Conservation (phyloP, 2,113 vertebrate species). For the Cisticola juncidis region DNA sequence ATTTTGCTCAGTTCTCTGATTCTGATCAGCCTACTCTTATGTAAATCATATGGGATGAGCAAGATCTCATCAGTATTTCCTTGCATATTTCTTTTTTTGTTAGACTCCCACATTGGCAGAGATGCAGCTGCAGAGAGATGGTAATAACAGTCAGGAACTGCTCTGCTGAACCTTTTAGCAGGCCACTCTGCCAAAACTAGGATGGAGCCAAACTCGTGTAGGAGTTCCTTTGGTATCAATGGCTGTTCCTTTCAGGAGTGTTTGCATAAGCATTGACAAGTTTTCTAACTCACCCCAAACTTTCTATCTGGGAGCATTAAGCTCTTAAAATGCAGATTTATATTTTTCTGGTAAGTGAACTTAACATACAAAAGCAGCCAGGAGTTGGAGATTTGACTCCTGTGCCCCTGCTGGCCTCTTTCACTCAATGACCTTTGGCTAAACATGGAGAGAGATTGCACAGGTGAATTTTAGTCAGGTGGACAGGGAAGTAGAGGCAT, state of each 20-base stretch:
- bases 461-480: rapidly evolving
- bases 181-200: not conserved
- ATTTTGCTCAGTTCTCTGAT: not conserved
- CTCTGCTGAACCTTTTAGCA: not conserved
- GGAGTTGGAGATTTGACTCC: not conserved
- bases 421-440: not conserved
- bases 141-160: not conserved
- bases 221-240: not conserved
- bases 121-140: not conserved
- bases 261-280: not conserved
- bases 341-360: not conserved
- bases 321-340: not conserved
- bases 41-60: not conserved
- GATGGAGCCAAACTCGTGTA: not conserved
- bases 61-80: not conserved
- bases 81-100: not conserved
- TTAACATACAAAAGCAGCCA: not conserved
- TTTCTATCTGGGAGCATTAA: not conserved
- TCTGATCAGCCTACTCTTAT: not conserved
- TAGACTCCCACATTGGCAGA: not conserved
- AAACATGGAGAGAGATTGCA: not conserved
- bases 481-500: not conserved
- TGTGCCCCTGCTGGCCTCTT: not conserved
- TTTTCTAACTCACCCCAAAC: not conserved
- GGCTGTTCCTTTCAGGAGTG: not conserved